Evolutionary conservation across 2,797 vertebrate genomes (phyloP).

Genomic region (Meriones psammophilus): DNA sequence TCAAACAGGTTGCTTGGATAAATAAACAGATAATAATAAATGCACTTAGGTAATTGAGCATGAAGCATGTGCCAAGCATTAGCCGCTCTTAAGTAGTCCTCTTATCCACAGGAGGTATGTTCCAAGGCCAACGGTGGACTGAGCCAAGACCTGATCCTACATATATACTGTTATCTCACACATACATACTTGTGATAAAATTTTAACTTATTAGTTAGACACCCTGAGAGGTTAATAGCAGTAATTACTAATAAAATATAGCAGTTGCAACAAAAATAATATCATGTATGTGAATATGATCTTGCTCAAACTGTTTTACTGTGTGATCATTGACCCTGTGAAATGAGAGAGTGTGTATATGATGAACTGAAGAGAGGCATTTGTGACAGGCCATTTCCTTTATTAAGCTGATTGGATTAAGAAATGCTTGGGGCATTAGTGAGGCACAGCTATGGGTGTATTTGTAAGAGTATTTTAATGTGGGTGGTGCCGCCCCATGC

Average conservation of each 20-base stretch:
- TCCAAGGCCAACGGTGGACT: neutral
- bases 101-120: neutral
- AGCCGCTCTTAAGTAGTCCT: neutral
- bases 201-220: constrained; percentile 21
- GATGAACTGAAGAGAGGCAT: neutral
- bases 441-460: neutral
- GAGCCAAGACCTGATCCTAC: neutral
- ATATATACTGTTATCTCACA: neutral
- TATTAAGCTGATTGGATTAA: neutral
- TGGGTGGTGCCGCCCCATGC: neutral
- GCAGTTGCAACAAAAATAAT: neutral
- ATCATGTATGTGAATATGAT: neutral
- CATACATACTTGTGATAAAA: neutral
- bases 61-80: neutral
- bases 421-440: neutral
- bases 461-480: neutral
- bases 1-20: neutral
- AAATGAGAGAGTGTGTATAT: neutral
- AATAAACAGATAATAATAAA: constrained; percentile 26
- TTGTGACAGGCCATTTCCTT: neutral
- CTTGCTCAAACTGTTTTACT: neutral
- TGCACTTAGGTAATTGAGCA: rapidly evolving
- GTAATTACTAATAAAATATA: neutral
- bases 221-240: neutral
- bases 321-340: neutral